Base-by-base conservation (phyloP, 2,113 vertebrate genomes). In the Heterocephalus glaber region DNA sequence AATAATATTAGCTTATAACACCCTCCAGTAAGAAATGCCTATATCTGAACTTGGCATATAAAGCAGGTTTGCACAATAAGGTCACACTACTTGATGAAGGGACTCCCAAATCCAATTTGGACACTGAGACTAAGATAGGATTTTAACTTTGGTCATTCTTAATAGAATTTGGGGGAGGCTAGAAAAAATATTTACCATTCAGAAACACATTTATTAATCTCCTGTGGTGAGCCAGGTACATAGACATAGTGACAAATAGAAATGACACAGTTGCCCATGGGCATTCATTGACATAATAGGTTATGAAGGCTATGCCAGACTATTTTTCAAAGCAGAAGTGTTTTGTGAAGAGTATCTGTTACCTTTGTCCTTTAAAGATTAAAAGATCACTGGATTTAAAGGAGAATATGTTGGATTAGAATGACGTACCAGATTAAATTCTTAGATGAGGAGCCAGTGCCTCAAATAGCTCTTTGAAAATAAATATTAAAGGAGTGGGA, bases 1-100 rank as follows among this genome's bases (percentile, higher is more conserved):
- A 95, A 93, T 97, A 89, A 38, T 90, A 58, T 85, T 93, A 93
- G 85, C 80, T 94, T 56, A 35, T 84, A 86, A 33, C 26, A 92
- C 81, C 38, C 68, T 79, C 58, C 79, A 68, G 54, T 63, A 81
- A 92, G 79, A 87, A 86, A 49, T 65, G 33, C 63, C 76, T 33
- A 16, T 58, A 72, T 61, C 76, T 92, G 74, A 94, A 80, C 35
- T 38, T 89, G 68, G 52, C 49, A 38, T 79, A 4, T 61, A 68
- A 86, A 92, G 22, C 72, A 92, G n/a, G 38, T 88, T 87, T 61
- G 54, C 13, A 63, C 12, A 76, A 9, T 70, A 56, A 77, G 38
- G 22, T 70, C 24, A 33, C 7, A 33, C 7, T 8, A 8, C 89
- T 76, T 60, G 63, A 77, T 89, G 81, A 94, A 83, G 20, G 63